Evolutionary conservation across 2,797 vertebrate genomes (phyloP).

Genomic region (Peromyscus eremicus): DNA sequence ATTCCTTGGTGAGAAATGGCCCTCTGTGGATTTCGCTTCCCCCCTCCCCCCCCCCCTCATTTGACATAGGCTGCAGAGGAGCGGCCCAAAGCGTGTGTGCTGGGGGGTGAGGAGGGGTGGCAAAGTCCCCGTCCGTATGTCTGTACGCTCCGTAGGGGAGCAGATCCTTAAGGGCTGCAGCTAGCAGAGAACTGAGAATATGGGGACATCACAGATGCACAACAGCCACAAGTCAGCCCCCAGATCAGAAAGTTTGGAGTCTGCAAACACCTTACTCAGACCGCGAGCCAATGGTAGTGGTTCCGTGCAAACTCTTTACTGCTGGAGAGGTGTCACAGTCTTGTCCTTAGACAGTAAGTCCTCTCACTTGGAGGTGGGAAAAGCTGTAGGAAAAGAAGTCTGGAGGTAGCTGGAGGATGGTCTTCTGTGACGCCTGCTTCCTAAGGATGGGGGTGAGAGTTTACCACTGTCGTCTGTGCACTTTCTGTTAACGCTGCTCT

Average conservation of each 20-base stretch:
- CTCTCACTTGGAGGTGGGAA: background rate
- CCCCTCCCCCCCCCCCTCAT: background rate
- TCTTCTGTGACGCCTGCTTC: background rate
- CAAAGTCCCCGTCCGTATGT: background rate
- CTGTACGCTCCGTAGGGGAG: background rate
- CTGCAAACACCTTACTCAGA: background rate
- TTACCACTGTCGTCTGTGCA: background rate
- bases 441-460: background rate
- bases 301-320: constrained; percentile 14
- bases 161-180: background rate
- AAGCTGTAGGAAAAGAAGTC: background rate
- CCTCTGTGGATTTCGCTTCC: background rate
- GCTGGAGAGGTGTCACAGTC: background rate
- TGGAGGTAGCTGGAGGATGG: background rate
- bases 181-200: background rate
- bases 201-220: background rate
- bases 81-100: background rate
- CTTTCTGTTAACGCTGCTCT: constrained; percentile 17
- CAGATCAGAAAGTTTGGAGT: background rate
- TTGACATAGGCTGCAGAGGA: background rate
- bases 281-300: background rate
- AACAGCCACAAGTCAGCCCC: background rate
- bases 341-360: constrained; percentile 13
- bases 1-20: background rate
- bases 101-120: background rate